Evolutionary conservation across 2,113 vertebrate species (phyloP).

Genomic region (Macaca mulatta): DNA sequence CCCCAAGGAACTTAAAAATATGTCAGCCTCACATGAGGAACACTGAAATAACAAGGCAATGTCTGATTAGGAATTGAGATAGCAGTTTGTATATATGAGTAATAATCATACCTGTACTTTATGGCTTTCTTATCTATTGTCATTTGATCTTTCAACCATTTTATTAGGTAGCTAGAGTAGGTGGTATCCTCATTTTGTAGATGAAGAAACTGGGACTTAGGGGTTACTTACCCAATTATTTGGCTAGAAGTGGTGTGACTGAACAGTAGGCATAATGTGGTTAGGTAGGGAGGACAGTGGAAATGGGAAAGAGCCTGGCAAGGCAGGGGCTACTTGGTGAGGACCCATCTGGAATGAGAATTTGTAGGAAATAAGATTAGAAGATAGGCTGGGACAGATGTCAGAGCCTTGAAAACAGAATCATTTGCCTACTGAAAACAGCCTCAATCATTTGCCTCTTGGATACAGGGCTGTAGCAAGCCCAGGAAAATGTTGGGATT

Average conservation of each 20-base stretch:
- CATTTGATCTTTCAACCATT: conserved; percentile 40
- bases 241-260: background rate
- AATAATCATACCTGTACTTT: background rate
- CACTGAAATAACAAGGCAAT: conserved; percentile 44
- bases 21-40: conserved; percentile 37
- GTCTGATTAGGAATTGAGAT: conserved; percentile 28
- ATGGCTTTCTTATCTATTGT: conserved; percentile 23
- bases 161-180: background rate
- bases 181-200: background rate
- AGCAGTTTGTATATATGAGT: background rate
- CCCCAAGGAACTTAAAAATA: conserved; percentile 38
- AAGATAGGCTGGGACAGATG: background rate
- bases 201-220: conserved; percentile 9
- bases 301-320: background rate
- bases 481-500: background rate
- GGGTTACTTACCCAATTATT: background rate
- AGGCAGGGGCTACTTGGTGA: background rate
- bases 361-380: background rate
- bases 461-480: background rate
- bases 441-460: background rate
- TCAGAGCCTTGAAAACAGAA: conserved; percentile 14
- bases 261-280: background rate
- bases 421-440: background rate
- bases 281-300: background rate
- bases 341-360: background rate